phyloP scores from a whole-genome alignment of 1,140 invertebrate species.

The Drosophila suzukii region DNA sequence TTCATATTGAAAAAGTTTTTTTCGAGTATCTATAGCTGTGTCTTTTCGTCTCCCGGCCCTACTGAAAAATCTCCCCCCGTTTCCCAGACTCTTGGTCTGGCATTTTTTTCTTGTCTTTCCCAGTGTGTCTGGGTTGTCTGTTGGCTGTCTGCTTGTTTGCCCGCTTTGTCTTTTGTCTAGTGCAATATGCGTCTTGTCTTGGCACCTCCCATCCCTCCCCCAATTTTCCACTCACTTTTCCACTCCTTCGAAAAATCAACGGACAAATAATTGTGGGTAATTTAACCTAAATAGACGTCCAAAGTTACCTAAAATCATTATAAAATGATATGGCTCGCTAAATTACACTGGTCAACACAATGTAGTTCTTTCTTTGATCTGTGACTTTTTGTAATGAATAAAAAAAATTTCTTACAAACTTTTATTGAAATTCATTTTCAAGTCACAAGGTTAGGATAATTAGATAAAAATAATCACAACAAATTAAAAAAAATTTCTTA shows the following conservation, averaged over 20 bases:
- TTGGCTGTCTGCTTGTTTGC: slow-evolving; percentile 56
- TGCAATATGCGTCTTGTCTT: slow-evolving; percentile 75
- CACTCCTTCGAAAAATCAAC: neutral
- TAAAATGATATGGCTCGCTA: neutral
- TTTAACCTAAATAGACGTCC: slow-evolving; percentile 3
- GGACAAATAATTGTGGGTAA: neutral
- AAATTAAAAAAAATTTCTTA: too few relatives aligned
- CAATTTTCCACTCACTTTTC: slow-evolving; percentile 11
- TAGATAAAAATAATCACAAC: too few relatives aligned
- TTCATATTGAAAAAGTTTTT: slow-evolving; percentile 77
- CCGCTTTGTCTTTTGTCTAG: slow-evolving; percentile 65
- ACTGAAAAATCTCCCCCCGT: neutral
- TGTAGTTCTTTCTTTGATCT: too few relatives aligned
- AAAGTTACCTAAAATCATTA: slow-evolving; percentile 2
- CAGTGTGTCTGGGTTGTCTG: slow-evolving; percentile 45
- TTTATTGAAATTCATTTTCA: neutral
- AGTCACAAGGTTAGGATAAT: too few relatives aligned
- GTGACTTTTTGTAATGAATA: too few relatives aligned
- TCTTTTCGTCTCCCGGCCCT: slow-evolving; percentile 29
- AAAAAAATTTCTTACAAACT: too few relatives aligned
- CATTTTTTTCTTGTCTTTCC: neutral
- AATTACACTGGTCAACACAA: neutral
- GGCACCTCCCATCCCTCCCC: slow-evolving; percentile 9
- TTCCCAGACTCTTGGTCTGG: neutral
- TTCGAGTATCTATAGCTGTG: slow-evolving; percentile 64